Conservation (phyloP, 2,888 invertebrate genomes). For the Osedax frankpressi region DNA sequence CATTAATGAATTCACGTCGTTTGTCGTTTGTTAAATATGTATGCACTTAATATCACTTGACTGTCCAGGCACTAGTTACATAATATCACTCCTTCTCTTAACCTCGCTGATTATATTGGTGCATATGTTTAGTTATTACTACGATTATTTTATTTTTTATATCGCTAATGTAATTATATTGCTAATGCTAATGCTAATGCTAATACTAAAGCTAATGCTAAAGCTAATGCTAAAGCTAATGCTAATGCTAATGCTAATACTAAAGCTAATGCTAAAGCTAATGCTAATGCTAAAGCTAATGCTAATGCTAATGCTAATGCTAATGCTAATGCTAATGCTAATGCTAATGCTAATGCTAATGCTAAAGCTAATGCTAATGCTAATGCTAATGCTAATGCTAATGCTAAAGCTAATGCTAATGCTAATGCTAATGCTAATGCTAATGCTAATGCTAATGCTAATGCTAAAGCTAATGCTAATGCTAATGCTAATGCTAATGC, state of each 20-base stretch:
- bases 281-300: conserved; percentile 10
- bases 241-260: background rate
- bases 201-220: conserved; percentile 20
- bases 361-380: conserved; percentile 5
- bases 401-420: conserved; percentile 3
- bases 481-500: conserved; percentile 8
- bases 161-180: too few relatives aligned
- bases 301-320: conserved; percentile 11
- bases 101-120: too few relatives aligned
- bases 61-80: too few relatives aligned
- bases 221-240: background rate
- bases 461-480: conserved; percentile 12
- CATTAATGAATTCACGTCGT: too few relatives aligned
- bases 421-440: conserved; percentile 12
- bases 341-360: conserved; percentile 5
- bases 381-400: background rate
- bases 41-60: too few relatives aligned
- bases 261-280: background rate
- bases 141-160: too few relatives aligned
- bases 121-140: too few relatives aligned
- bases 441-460: conserved; percentile 10
- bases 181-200: conserved; percentile 22
- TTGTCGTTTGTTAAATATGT: too few relatives aligned
- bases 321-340: conserved; percentile 13
- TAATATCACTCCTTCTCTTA: too few relatives aligned